A percentile compares a stretch with the other conserved stretches of the same genome.
phyloP scores from a whole-genome alignment of 1,140 invertebrate genomes.

The Ceratosolen fusciceps region DNA sequence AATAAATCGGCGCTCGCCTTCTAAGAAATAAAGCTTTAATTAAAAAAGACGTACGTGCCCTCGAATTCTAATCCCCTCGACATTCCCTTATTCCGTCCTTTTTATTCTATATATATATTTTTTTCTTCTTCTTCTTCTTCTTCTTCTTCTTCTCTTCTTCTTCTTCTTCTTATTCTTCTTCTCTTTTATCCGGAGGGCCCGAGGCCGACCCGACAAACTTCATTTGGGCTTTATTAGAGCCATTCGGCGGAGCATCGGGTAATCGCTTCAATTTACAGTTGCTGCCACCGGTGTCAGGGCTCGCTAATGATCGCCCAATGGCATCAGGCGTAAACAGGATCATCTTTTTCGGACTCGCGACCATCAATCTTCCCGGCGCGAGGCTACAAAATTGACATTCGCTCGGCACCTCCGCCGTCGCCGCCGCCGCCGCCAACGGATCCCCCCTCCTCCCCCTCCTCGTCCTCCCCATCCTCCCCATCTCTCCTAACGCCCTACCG shows the following conservation, averaged over 20 bases:
- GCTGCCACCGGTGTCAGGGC: not conserved
- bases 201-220: too few relatives aligned
- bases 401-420: not conserved
- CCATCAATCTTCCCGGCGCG: slow-evolving; percentile 5
- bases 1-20: too few relatives aligned
- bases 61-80: too few relatives aligned
- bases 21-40: too few relatives aligned
- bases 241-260: not conserved
- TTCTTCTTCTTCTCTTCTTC: too few relatives aligned
- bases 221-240: not conserved
- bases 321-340: not conserved
- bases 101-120: too few relatives aligned
- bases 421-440: not conserved
- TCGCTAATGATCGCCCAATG: not conserved
- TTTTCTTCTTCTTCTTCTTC: too few relatives aligned
- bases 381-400: slow-evolving; percentile 13
- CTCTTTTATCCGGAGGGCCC: too few relatives aligned
- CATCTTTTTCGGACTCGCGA: not conserved
- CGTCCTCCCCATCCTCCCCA: not conserved
- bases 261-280: slow-evolving; percentile 6
- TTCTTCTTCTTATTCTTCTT: too few relatives aligned
- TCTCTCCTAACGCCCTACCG: not conserved
- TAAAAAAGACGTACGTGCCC: too few relatives aligned
- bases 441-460: not conserved
- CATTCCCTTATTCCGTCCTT: too few relatives aligned